Evolutionary conservation across 1,140 invertebrate species (phyloP).

Genomic region (Mylabris phalerata): DNA sequence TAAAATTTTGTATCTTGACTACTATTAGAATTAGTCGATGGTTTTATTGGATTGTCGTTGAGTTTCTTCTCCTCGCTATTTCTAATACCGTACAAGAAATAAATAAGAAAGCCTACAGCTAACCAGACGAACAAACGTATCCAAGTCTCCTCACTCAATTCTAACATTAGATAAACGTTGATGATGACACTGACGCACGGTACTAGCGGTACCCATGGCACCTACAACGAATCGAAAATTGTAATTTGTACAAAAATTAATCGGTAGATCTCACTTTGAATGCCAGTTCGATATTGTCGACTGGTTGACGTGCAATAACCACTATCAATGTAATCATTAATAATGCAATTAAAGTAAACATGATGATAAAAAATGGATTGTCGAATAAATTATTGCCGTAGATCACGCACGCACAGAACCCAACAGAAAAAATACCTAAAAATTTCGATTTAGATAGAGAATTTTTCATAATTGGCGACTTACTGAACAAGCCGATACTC

Average conservation of each 20-base stretch:
- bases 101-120: slow-evolving; percentile 41
- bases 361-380: slow-evolving; percentile 18
- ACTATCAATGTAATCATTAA: slow-evolving; percentile 32
- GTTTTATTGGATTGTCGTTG: too few species aligned
- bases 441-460: too few species aligned
- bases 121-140: slow-evolving; percentile 79
- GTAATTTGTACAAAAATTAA: neutral
- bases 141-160: slow-evolving; percentile 78
- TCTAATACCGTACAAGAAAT: slow-evolving; percentile 24
- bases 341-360: slow-evolving; percentile 28
- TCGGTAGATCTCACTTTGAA: slow-evolving; percentile 5
- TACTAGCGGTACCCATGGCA: slow-evolving; percentile 78
- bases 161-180: slow-evolving; percentile 84
- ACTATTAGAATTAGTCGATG: too few species aligned
- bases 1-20: too few species aligned
- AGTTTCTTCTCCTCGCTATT: neutral
- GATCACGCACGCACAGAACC: slow-evolving; percentile 6
- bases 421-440: slow-evolving; percentile 15
- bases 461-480: too few species aligned
- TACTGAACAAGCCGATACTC: slow-evolving; percentile 23
- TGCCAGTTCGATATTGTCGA: slow-evolving; percentile 17
- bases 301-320: slow-evolving; percentile 36
- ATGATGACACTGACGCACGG: slow-evolving; percentile 77
- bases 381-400: slow-evolving; percentile 2
- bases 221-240: slow-evolving; percentile 48